Base-by-base conservation (phyloP, 2,797 vertebrate genomes). In the Arctocebus calabarensis region DNA sequence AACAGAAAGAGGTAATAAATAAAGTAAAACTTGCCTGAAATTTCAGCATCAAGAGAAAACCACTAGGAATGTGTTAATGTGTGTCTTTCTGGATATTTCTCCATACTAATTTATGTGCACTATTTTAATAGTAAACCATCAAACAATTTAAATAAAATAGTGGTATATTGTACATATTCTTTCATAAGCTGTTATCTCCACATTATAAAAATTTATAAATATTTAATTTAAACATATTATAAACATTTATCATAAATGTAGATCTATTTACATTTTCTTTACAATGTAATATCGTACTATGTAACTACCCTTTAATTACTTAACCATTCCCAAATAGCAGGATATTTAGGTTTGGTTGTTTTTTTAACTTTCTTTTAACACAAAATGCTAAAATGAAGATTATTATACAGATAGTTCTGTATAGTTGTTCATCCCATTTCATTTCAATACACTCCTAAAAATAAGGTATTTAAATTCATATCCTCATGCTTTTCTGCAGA, bases 101-200 rank as follows among this genome's bases (percentile, higher is more conserved):
- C 23, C 57, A 57, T 34, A 23, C 5, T 81, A 93, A 86, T 64
- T 84, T 55, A 52, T 16, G 25, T 13, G 19, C 3, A 93, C 32
- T 52, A 4, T 16, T 52, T 52, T 52, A 52, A 52, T 52, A 52
- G 48, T 16, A 52, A 52, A 52, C 48, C 16, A 16, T 52, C 14
- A 52, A 52, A 52, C 12, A 73, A 20, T 75, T 81, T 86, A 59
- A 91, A 90, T 75, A 90, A 84, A 94, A 86, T 34, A 19, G 37
- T 78, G 17, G 19, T 34, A 32, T 52, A 29, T 5, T 48, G 6
- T 52, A n/a, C 22, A 62, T 70, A 57, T 37, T 95, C 48, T 81
- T 92, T 91, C 62, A n/a, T 57, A 79, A 92, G 48, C 22, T 71
- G 27, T 55, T 74, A 92, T 74, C n/a, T 81, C 32, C 70, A 70